Base-by-base conservation (phyloP, 2,888 invertebrate species). In the Aromia moschata region DNA sequence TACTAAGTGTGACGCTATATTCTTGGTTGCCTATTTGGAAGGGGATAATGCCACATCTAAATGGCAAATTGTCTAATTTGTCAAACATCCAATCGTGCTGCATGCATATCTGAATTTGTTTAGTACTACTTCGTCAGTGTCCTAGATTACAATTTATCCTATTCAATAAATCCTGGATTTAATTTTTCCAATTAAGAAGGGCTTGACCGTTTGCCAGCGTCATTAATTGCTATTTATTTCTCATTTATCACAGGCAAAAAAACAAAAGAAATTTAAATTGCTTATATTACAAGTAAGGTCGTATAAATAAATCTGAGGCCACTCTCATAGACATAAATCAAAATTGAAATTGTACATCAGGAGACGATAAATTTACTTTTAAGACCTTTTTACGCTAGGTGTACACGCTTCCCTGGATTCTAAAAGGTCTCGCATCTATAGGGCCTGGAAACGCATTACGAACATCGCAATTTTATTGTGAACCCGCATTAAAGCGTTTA, bases 281-380 rank as follows among this genome's bases (percentile, higher is more conserved):
- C 43, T 20, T 20, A 40, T 40, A 15, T 15, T 40, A 40, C 15
- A 17, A 2, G 31, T 11, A 20, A 31, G 51, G 51, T 40, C 51
- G 36, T 31, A 49, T 38, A 49, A 40, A 52, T 49, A 52, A 52
- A 25, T 12, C 11, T 15, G 25, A 52, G 40, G 51, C 31, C 40
- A 15, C 16, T 15, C n/a, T 31, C 53, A 43, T 18, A 18, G 54
- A 45, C 25, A 45, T 54, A 55, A 55, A 55, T 55, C 54, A 55
- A 45, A 55, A 55, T 45, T 45, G 45, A 45, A 45, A 55, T 47
- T 37, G 37, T 20, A 20, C 11, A 25, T 11, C 36, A 41, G 10
- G 11, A 40, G 15, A 46, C 45, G 33, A 46, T 16, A 31, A 31
- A 46, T 46, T 33, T 11, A 46, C 17, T 46, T 46, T 40, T 40